Evolutionary conservation across 2,888 invertebrate genomes (phyloP).

Genomic region (Cyrtodaria siliqua): DNA sequence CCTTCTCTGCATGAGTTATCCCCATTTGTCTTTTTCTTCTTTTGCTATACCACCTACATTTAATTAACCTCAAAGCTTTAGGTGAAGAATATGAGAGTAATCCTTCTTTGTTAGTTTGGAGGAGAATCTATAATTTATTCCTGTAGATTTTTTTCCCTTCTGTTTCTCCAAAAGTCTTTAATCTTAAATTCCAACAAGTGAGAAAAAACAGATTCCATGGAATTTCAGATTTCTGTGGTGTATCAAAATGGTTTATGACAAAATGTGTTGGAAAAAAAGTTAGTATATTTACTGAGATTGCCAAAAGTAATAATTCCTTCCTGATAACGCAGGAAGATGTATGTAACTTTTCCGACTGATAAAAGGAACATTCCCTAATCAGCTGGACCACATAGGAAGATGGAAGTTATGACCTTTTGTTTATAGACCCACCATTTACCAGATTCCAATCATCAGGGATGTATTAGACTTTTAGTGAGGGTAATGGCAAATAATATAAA

Average conservation of each 20-base stretch:
- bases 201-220: slow-evolving; percentile 1
- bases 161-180: no score
- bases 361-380: slow-evolving; percentile 7
- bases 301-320: slow-evolving; percentile 38
- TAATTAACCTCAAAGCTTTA: no score
- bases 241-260: slow-evolving; percentile 37
- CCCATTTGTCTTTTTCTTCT: no score
- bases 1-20: no score
- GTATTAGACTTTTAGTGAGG: no score
- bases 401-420: not conserved
- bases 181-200: not conserved
- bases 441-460: not conserved
- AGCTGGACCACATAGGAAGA: slow-evolving; percentile 6
- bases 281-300: not conserved
- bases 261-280: slow-evolving; percentile 4
- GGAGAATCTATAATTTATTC: no score
- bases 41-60: no score
- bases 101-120: no score
- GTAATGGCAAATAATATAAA: no score
- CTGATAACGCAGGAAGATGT: slow-evolving; percentile 34
- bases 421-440: not conserved
- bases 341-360: slow-evolving; percentile 23
- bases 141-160: no score
- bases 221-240: not conserved
- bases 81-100: no score